A percentile compares a stretch with the other conserved stretches of the same genome.
Evolutionary conservation across 2,888 invertebrate genomes (phyloP).

Genomic region (Protula sp.): DNA sequence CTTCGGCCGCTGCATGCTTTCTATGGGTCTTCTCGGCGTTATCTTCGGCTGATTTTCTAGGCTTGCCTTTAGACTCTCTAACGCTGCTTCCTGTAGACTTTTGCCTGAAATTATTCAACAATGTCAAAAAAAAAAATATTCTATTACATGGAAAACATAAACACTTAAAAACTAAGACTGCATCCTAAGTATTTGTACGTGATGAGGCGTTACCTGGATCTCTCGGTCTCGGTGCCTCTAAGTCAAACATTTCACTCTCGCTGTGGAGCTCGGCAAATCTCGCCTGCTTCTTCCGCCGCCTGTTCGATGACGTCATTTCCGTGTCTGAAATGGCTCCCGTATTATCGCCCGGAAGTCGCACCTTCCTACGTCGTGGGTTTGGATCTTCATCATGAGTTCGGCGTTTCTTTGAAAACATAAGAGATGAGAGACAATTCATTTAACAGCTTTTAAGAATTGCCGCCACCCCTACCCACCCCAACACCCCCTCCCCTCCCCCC

Average conservation of each 20-base stretch:
- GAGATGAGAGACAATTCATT: too few species aligned
- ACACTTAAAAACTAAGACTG: neutral
- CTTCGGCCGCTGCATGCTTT: neutral
- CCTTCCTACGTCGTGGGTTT: too few species aligned
- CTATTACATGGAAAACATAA: too few species aligned
- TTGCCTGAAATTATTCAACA: constrained; percentile 1
- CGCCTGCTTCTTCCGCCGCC: too few species aligned
- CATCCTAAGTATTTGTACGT: neutral
- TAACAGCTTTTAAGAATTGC: neutral
- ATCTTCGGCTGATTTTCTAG: constrained; percentile 10
- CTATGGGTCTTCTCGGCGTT: constrained; percentile 4
- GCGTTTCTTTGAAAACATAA: too few species aligned
- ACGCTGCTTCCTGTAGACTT: constrained; percentile 20
- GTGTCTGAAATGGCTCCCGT: constrained; percentile 4
- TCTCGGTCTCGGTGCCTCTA: neutral
- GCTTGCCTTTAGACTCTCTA: constrained; percentile 14
- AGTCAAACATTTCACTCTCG: constrained; percentile 19
- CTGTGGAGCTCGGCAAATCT: constrained; percentile 13
- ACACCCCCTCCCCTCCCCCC: too few species aligned
- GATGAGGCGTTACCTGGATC: neutral
- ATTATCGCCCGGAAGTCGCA: too few species aligned
- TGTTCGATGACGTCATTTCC: too few species aligned
- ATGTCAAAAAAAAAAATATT: too few species aligned
- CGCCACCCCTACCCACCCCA: too few species aligned
- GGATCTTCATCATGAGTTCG: too few species aligned